Base-by-base conservation (phyloP, 2,113 vertebrate species). In the Ciconia stormi region DNA sequence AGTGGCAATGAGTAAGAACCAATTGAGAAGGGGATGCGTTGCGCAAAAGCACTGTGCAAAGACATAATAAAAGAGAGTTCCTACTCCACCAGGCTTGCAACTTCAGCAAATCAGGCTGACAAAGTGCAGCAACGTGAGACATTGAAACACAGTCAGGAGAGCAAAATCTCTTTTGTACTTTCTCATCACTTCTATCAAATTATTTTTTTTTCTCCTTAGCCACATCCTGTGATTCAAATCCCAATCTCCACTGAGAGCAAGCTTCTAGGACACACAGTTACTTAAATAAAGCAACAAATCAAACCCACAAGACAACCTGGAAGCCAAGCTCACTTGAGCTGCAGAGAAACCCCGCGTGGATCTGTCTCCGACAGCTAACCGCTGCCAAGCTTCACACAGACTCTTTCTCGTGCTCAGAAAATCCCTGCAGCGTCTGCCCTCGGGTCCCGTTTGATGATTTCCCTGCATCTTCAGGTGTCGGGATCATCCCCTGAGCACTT, bases 171-270 rank as follows among this genome's bases (percentile, higher is more conserved):
- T 73, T 95, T 82, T 59, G 63, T 80, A 69, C 90, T 84, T 94
- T 86, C 87, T 87, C 86, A 93, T 82, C 47, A 42, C 56, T 95
- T 65, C 90, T 66, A 58, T 56, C 66, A 70, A 91, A 82, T 30
- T 26, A 47, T 10, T 69, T 85, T 82, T 92, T 92, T 90, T 61
- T 7, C 74, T 81, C 72, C 47, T 91, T 92, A 95, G 63, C 95
- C 76, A 65, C 83, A 87, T 92, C 84, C 82, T 92, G 80, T 83
- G 94, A 89, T 65, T 95, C 87, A 89, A 77, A 95, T 78, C 89
- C 50, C 88, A 81, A 1, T 18, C 78, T 92, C 89, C 65, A 85
- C 46, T 11, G 78, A 62, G 62, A 93, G 58, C 19, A 53, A 91
- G 87, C 38, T 87, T 79, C 82, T 63, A 93, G 87, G 82, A 76